phyloP scores from a whole-genome alignment of 2,113 vertebrate species.

The Nannospalax galili region DNA sequence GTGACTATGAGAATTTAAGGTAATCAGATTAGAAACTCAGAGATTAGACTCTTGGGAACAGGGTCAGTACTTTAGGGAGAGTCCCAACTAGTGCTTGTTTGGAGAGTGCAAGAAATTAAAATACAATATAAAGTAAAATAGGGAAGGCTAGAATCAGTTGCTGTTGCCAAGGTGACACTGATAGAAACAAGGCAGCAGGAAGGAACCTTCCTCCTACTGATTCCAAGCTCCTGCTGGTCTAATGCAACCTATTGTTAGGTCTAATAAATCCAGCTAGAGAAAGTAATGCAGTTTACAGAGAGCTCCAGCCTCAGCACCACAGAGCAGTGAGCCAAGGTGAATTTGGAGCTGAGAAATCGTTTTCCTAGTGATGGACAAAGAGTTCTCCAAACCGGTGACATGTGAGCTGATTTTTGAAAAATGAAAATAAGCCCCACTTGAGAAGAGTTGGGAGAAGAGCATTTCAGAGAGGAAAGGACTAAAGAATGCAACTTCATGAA shows the following conservation, averaged over 20 bases:
- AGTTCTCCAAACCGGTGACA: not conserved
- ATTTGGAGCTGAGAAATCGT: not conserved
- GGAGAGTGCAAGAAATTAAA: not conserved
- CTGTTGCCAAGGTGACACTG: slow-evolving; percentile 42
- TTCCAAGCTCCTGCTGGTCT: not conserved
- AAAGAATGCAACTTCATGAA: not conserved
- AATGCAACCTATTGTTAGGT: not conserved
- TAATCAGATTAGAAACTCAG: not conserved
- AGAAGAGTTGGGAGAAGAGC: not conserved
- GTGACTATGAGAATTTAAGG: not conserved
- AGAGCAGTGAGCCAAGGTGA: not conserved
- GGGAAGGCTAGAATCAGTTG: not conserved
- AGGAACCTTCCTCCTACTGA: not conserved
- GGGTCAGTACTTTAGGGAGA: not conserved
- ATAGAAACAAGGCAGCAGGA: slow-evolving; percentile 26
- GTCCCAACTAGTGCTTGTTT: not conserved
- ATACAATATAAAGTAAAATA: not conserved
- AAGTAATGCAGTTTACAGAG: not conserved
- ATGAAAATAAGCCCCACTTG: not conserved
- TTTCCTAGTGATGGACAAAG: not conserved
- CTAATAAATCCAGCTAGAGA: not conserved
- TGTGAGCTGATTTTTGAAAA: slow-evolving; percentile 14
- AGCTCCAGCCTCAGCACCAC: not conserved
- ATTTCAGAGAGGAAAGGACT: not conserved
- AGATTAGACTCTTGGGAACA: not conserved